Conservation (phyloP, 1,140 invertebrate species). For the Coenobita brevimanus region DNA sequence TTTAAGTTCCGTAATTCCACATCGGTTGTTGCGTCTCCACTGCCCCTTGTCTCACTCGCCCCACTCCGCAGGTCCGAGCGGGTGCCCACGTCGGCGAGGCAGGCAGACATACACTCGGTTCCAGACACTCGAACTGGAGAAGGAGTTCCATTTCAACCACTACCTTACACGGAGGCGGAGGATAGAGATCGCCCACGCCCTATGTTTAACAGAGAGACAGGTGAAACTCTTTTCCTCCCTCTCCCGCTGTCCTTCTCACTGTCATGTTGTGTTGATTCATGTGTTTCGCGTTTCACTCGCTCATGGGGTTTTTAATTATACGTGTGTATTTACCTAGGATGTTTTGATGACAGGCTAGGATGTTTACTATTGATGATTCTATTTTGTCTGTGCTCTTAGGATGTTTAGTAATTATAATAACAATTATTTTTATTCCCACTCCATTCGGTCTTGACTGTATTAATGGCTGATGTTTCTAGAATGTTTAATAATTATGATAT, state of each 20-base stretch:
- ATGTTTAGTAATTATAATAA: too few species aligned
- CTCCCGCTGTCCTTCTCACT: neutral
- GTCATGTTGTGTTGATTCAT: neutral
- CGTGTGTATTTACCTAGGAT: too few species aligned
- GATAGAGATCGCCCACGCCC: constrained; percentile 96
- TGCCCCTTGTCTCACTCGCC: constrained; percentile 9
- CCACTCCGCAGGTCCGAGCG: constrained; percentile 90
- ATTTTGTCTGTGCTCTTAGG: too few species aligned
- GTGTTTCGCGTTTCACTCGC: too few species aligned
- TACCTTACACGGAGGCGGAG: constrained; percentile 54
- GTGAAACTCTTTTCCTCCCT: constrained; percentile 80
- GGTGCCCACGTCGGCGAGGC: constrained; percentile 93
- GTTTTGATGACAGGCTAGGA: too few species aligned
- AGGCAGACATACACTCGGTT: constrained; percentile 97
- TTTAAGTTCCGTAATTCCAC: too few species aligned
- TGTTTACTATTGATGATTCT: neutral
- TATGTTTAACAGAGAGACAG: constrained; percentile 96
- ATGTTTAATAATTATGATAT: too few species aligned
- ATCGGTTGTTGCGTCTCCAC: neutral
- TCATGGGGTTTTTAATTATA: too few species aligned
- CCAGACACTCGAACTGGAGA: constrained; percentile 85
- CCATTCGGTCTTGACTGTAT: too few species aligned
- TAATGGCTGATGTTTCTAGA: too few species aligned
- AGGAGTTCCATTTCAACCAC: constrained; percentile 64
- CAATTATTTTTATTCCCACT: too few species aligned